A percentile compares a stretch with the other conserved stretches of the same genome.
Conservation (phyloP, 1,140 invertebrate genomes). For the Diuraphis noxia region DNA sequence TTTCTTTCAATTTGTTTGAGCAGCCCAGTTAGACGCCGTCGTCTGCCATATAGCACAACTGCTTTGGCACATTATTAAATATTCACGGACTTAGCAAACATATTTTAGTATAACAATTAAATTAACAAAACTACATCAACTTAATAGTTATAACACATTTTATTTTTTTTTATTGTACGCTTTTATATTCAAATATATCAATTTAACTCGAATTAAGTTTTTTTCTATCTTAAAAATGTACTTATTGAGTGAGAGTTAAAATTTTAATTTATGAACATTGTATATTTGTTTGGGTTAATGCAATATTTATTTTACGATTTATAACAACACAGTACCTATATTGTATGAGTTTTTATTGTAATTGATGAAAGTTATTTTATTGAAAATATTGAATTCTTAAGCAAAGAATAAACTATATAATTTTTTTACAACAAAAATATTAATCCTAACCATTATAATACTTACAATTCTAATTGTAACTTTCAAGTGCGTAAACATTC, state of each 20-base stretch:
- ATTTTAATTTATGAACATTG: no score
- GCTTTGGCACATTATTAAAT: neutral
- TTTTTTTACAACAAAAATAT: neutral
- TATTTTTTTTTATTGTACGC: no score
- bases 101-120: neutral
- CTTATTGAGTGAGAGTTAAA: no score
- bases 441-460: neutral
- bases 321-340: neutral
- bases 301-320: no score
- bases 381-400: neutral
- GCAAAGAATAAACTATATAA: neutral
- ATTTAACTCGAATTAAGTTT: no score
- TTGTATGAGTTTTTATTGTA: neutral
- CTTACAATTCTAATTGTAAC: neutral
- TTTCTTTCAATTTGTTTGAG: no score
- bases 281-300: no score
- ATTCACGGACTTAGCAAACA: neutral
- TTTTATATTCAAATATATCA: no score
- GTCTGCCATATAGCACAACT: neutral
- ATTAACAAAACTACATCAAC: no score
- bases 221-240: no score
- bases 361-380: neutral
- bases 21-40: neutral
- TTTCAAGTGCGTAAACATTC: neutral
- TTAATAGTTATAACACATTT: no score